These are phyloP conservation scores for Olivierus martensii DNA, from an alignment of 1,140 invertebrate genomes.

Conservation along the genomic window DNA sequence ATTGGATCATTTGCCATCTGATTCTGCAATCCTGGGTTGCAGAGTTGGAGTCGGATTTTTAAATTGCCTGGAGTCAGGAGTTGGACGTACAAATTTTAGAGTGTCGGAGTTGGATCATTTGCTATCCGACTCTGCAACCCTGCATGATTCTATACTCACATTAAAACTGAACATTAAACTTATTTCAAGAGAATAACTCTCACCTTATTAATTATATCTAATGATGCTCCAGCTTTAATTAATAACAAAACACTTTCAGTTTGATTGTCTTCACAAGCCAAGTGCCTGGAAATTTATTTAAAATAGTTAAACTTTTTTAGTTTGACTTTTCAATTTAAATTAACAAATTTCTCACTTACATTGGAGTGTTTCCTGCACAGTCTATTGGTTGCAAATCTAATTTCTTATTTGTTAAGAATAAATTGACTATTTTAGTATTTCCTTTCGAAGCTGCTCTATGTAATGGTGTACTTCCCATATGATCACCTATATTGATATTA, in stretches of 20 bases:
- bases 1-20: too few species aligned
- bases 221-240: conserved; percentile 47
- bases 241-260: conserved; percentile 50
- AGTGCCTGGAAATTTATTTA: conserved; percentile 42
- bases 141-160: too few species aligned
- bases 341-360: conserved; percentile 34
- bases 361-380: conserved; percentile 49
- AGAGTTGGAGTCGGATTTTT: too few species aligned
- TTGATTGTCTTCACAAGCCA: conserved; percentile 70
- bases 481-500: conserved; percentile 57
- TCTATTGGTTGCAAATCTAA: conserved; percentile 42
- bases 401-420: conserved; percentile 50
- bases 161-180: too few species aligned
- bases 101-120: too few species aligned
- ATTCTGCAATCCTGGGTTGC: too few species aligned
- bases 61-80: too few species aligned
- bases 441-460: conserved; percentile 75
- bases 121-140: too few species aligned
- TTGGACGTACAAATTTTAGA: too few species aligned
- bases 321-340: not conserved
- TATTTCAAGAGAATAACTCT: too few species aligned
- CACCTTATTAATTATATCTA: conserved; percentile 47
- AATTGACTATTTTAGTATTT: conserved; percentile 63
- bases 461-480: conserved; percentile 77
- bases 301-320: too few species aligned